Percentiles rank a stretch among this genome's conserved stretches.
phyloP scores from a whole-genome alignment of 2,797 vertebrate species.

The Crossoptilon crossoptilon region DNA sequence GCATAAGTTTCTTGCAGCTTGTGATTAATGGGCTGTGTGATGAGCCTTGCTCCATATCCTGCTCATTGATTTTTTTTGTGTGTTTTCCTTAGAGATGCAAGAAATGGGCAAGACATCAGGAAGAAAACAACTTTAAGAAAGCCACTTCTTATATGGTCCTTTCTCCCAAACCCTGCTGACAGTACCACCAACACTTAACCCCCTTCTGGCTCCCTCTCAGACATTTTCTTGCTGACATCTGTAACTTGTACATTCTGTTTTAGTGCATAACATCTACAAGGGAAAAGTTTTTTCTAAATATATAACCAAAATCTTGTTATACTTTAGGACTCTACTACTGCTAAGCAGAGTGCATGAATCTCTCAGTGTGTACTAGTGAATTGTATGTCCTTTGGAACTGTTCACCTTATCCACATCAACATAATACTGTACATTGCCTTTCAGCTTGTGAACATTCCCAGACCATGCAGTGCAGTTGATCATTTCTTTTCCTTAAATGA shows the following conservation, averaged over 20 bases:
- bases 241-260: not conserved
- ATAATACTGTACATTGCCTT: not conserved
- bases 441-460: not conserved
- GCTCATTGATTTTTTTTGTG: not conserved
- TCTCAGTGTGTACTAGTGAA: rapidly evolving
- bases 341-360: not conserved
- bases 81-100: not conserved
- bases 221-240: not conserved
- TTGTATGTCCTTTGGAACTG: not conserved
- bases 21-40: not conserved
- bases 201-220: not conserved
- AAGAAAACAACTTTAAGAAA: not conserved
- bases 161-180: not conserved
- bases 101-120: not conserved
- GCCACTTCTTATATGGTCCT: not conserved
- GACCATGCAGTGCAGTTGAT: not conserved
- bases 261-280: too few relatives aligned
- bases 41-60: not conserved
- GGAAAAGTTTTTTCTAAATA: not conserved
- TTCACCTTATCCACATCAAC: not conserved
- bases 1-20: not conserved
- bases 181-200: rapidly evolving
- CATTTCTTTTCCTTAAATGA: not conserved
- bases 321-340: not conserved
- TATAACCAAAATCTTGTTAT: not conserved